A percentile compares a stretch with the other conserved stretches of the same genome.
These are phyloP conservation scores for Rachycentron canadum DNA, from an alignment of 2,797 vertebrate genomes.

Conservation along the genomic window DNA sequence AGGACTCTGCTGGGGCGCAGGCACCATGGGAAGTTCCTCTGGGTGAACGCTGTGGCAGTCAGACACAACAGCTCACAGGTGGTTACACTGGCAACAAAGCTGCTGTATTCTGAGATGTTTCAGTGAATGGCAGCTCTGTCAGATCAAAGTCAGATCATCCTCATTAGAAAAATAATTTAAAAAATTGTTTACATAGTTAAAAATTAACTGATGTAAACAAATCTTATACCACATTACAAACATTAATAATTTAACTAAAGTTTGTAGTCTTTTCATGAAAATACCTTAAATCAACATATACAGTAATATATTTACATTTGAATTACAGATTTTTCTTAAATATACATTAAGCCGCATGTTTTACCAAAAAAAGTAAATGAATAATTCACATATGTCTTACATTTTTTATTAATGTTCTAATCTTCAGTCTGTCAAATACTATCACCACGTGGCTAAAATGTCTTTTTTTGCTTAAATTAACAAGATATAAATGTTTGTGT, in stretches of 20 bases:
- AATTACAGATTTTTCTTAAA: not conserved
- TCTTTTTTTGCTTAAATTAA: too few relatives aligned
- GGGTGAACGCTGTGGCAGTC: slow-evolving; percentile 75
- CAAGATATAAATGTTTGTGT: too few relatives aligned
- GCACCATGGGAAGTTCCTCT: slow-evolving; percentile 71
- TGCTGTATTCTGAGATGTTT: not conserved
- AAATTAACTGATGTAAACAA: not conserved
- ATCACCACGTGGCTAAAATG: too few relatives aligned
- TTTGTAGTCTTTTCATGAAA: too few relatives aligned
- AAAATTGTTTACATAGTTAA: too few relatives aligned
- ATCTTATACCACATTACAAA: not conserved
- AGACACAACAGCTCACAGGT: slow-evolving; percentile 86
- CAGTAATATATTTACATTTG: not conserved
- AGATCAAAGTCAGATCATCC: not conserved
- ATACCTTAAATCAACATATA: too few relatives aligned
- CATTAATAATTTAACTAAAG: not conserved
- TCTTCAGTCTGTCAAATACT: too few relatives aligned
- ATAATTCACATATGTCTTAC: too few relatives aligned
- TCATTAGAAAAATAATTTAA: too few relatives aligned
- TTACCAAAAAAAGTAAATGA: too few relatives aligned
- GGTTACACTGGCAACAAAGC: not conserved
- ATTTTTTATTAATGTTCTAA: too few relatives aligned
- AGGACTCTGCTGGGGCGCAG: slow-evolving; percentile 67
- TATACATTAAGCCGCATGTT: too few relatives aligned
- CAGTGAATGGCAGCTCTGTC: not conserved